Percentiles rank a stretch among this genome's conserved stretches.
These are phyloP conservation scores for Cheilinus undulatus DNA, from an alignment of 2,113 vertebrate genomes.

Conservation along the genomic window DNA sequence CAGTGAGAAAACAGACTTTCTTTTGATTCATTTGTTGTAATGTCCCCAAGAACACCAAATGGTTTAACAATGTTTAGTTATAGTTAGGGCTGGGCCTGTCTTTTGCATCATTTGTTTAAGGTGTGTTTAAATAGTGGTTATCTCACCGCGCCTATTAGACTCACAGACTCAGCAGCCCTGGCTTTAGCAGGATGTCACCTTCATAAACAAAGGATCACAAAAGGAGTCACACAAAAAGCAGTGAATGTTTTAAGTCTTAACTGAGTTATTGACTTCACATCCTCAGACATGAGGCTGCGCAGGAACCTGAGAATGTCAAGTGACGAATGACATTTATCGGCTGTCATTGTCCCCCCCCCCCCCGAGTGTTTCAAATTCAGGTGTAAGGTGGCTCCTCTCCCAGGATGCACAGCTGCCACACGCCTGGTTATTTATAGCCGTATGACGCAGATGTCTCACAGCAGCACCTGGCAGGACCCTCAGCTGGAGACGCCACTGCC, in stretches of 20 bases:
- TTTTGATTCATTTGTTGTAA: background rate
- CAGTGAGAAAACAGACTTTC: background rate
- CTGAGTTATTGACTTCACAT: background rate
- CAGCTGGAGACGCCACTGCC: conserved; percentile 57
- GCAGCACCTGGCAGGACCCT: conserved; percentile 63
- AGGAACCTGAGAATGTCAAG: conserved; percentile 72
- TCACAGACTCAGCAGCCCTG: conserved; percentile 65
- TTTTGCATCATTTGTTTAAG: conserved; percentile 72
- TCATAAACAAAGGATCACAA: conserved; percentile 37
- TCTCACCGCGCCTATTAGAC: conserved; percentile 73
- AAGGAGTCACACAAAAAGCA: background rate
- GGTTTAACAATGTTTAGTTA: conserved; percentile 31
- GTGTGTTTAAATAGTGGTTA: conserved; percentile 76
- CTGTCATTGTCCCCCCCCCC: conserved; percentile 33
- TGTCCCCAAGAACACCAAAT: background rate
- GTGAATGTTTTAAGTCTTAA: background rate
- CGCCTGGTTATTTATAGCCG: conserved; percentile 77
- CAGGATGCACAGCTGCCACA: conserved; percentile 64
- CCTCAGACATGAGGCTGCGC: conserved; percentile 31
- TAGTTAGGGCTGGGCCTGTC: background rate
- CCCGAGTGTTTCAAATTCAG: conserved; percentile 67
- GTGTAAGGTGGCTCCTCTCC: conserved; percentile 41
- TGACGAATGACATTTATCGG: conserved; percentile 56
- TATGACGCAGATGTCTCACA: conserved; percentile 75
- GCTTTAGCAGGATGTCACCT: conserved; percentile 61